Base-by-base conservation (phyloP, 53 echinoderm and acorn worm species). In the Arbacia lixula region DNA sequence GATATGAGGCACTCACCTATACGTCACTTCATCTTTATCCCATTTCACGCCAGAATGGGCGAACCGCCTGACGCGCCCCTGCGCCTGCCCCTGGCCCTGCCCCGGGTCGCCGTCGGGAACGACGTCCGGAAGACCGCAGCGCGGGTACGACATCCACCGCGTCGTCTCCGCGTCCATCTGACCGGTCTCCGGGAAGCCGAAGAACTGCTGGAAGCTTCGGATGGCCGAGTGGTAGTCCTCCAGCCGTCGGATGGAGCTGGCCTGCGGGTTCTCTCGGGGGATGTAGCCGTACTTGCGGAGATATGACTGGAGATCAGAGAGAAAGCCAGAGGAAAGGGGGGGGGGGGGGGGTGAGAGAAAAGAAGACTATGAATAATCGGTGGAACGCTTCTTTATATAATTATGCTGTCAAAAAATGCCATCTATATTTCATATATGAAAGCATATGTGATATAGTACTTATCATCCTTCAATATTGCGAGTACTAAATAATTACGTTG, bases 71-170 rank as follows among this genome's bases (percentile, higher is more conserved):
- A 42, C 58, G 32, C 96, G 72, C 24, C 72, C 75, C 31, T 91
- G 79, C n/a, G n/a, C n/a, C n/a, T n/a, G n/a, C n/a, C n/a, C n/a
- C n/a, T n/a, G n/a, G n/a, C n/a, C n/a, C n/a, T n/a, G n/a, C 0
- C 71, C 85, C 9, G 86, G 85, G 10, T 79, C 83, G 5, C 68
- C 84, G 12, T 56, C 36, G 36, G 58, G 68, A 26, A 89, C 49
- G 22, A 91, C 81, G 36, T 96, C 96, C 19, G 89, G 87, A 9
- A 93, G 24, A 26, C 96, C 96, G 65, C 96, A 96, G 28, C 96
- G 83, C 12, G 93, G 96, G 49, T 55, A 29, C 1, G 85, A 85
- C 91, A 96, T 87, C 53, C 93, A 71, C 3, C 69, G 74, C 2
- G 32, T 82, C 22, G 96, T 96, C 36, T 89, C 90, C 53, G 8